Evolutionary conservation across 2,888 invertebrate genomes (phyloP), one percentile per base, ranked within the genome.

Genomic region (Taphrorychus bicolor): DNA sequence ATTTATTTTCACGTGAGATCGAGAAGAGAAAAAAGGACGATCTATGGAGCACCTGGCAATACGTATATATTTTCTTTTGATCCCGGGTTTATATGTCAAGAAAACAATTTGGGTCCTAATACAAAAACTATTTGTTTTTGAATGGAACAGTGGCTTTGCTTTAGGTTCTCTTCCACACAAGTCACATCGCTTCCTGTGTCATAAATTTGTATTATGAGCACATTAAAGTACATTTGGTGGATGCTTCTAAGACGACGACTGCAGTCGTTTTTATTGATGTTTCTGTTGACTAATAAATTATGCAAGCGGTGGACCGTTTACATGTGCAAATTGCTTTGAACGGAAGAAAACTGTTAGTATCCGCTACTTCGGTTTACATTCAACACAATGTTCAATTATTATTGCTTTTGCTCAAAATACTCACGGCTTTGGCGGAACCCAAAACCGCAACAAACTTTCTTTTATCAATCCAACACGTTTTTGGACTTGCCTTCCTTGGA

Each of bases 1-100:
- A 48, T 48, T 48, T 48, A 48, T 48, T 48, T 48, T 19, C n/a
- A 48, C 48, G 48, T 5, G 16, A 48, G 32, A 32, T 32, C 32
- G 3, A 32, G 32, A 32, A 32, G 11, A 32, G 7, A 32, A 32
- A 32, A n/a, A n/a, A n/a, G n/a, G n/a, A n/a, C n/a, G n/a, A n/a
- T n/a, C n/a, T n/a, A n/a, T n/a, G n/a, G n/a, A 32, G 32, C 32
- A 32, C 3, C 32, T 32, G 32, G 32, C 32, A 32, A n/a, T 11
- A 32, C 11, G 32, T 7, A 11, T 32, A 9, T 11, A 1, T 32
- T 32, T 32, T 32, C 32, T 32, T 32, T 11, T 32, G 9, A 32
- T 7, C 32, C 11, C 11, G 7, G 9, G 3, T 7, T 32, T 11
- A 32, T 1, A 32, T 9, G 3, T 32, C 32, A 7, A n/a, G n/a